Evolutionary conservation across 2,797 vertebrate genomes (phyloP), one percentile per base, ranked within the genome.

Genomic region (Pangasius djambal): DNA sequence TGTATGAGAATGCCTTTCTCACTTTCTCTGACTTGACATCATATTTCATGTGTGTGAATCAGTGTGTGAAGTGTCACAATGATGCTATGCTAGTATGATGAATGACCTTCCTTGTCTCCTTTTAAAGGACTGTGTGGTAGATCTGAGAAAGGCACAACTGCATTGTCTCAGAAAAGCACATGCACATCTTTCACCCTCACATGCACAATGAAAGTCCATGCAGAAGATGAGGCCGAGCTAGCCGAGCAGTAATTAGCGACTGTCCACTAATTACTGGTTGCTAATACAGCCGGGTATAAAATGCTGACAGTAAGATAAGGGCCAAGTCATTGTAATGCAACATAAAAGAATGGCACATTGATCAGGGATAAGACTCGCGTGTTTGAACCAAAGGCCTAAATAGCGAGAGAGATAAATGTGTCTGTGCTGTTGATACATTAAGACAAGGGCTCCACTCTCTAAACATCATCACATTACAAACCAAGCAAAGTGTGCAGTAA

Each of bases 101-200:
- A 16, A 55, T 7, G 13, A 63, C 75, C 28, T 50, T 69, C 31
- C 61, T 67, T 34, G 15, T 78, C 25, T 78, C 16, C 4, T 20
- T 87, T 93, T 37, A 70, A 52, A 57, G 9, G 31, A 72, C n/a
- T 94, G 91, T 95, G 96, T 91, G 70, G 92, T 93, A 94, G 92
- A 95, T 93, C 85, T 89, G 93, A 93, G 92, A 55, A 85, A 95
- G 94, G 94, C 95, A 95, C 93, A 92, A 91, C 92, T 89, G 92
- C 93, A 95, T 65, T 37, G 92, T 89, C 89, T 87, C 69, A 87
- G 86, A 67, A n/a, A 92, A 91, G 70, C 83, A 93, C 94, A 94
- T 94, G 93, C 77, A 84, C 79, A 91, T 92, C 90, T 89, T 90
- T 91, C 91, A 92, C 94, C 94, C 92, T 95, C 91, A 92, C 92